These are phyloP conservation scores for Ooceraea biroi DNA, from an alignment of 1,140 invertebrate species.

Conservation along the genomic window DNA sequence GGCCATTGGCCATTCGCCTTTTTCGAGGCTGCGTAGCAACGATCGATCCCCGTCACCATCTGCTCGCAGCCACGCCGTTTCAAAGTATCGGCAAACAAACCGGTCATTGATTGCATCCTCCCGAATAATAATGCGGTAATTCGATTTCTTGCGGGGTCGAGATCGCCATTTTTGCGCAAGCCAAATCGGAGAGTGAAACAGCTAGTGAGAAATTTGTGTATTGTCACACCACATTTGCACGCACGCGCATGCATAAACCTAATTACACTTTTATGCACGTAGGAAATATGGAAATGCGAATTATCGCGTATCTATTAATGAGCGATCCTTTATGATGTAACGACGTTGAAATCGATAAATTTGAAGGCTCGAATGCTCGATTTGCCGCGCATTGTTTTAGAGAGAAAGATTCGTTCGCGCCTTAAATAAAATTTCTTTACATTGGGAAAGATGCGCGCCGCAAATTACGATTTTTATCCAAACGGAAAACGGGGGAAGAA, in stretches of 20 bases:
- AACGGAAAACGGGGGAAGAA: background rate
- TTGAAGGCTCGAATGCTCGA: background rate
- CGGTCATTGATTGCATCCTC: constrained; percentile 42
- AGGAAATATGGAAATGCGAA: background rate
- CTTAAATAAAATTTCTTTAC: background rate
- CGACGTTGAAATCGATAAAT: background rate
- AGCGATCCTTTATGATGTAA: background rate
- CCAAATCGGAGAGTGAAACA: background rate
- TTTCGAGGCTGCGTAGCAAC: constrained; percentile 36
- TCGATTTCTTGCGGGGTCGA: constrained; percentile 41
- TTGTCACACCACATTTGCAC: background rate
- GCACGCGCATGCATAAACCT: background rate
- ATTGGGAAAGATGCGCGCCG: background rate
- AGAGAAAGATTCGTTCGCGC: background rate
- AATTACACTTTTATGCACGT: background rate
- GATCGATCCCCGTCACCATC: constrained; percentile 53
- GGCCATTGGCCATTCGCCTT: constrained; percentile 39
- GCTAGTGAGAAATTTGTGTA: constrained; percentile 8
- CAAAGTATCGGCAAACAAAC: constrained; percentile 49
- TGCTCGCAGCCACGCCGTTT: constrained; percentile 24
- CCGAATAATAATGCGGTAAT: constrained; percentile 56
- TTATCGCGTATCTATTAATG: background rate
- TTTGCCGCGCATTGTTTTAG: background rate
- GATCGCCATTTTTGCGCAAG: constrained; percentile 27
- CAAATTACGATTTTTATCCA: constrained; percentile 25